phyloP scores from a whole-genome alignment of 2,113 vertebrate species.

The Triplophysa dalaica region DNA sequence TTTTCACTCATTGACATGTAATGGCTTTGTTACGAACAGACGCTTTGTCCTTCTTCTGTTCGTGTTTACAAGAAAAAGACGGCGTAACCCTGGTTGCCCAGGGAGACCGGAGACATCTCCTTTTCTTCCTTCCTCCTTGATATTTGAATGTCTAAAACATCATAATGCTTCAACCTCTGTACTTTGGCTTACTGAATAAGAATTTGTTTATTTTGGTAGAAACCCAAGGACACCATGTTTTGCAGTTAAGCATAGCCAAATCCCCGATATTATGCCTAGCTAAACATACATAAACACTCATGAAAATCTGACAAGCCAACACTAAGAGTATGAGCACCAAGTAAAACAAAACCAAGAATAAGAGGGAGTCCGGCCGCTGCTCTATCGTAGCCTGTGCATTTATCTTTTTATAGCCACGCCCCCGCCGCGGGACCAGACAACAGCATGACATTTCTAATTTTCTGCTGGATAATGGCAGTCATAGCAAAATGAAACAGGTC shows the following conservation, averaged over 20 bases:
- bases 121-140: constrained; percentile 37
- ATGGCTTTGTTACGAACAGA: constrained; percentile 64
- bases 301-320: neutral
- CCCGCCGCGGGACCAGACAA: constrained; percentile 71
- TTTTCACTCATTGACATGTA: constrained; percentile 54
- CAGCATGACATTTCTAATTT: constrained; percentile 78
- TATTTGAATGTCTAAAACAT: neutral
- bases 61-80: constrained; percentile 59
- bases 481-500: constrained; percentile 78
- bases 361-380: constrained; percentile 62
- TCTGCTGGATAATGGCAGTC: constrained; percentile 82
- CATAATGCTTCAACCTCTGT: constrained; percentile 51
- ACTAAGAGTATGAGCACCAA: neutral
- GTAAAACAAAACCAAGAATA: constrained; percentile 39
- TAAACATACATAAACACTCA: constrained; percentile 33
- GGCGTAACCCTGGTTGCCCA: constrained; percentile 63
- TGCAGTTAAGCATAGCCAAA: too few relatives aligned
- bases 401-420: constrained; percentile 76
- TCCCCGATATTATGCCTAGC: too few relatives aligned
- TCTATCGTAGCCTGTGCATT: constrained; percentile 67
- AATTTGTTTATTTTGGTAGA: too few relatives aligned
- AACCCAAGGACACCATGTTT: neutral
- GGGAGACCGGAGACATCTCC: constrained; percentile 62
- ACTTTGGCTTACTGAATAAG: constrained; percentile 19
- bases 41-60: constrained; percentile 40